phyloP scores from a whole-genome alignment of 2,797 vertebrate genomes.

The Crenuchus spilurus region DNA sequence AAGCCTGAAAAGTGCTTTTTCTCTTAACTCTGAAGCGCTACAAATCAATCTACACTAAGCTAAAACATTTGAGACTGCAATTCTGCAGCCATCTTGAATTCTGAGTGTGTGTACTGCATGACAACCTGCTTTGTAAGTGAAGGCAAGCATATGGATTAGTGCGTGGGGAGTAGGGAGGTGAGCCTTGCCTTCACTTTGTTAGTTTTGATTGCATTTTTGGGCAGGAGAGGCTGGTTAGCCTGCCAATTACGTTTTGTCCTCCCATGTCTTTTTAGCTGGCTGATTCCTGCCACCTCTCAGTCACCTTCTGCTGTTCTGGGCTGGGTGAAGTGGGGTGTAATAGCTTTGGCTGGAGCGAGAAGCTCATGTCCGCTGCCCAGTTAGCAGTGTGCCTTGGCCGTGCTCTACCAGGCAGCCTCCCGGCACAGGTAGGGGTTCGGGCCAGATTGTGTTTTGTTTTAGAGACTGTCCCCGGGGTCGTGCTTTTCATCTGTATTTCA shows the following conservation, averaged over 20 bases:
- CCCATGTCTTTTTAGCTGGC: slow-evolving; percentile 53
- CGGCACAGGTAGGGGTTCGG: slow-evolving; percentile 30
- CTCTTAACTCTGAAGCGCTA: neutral
- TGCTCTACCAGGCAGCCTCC: slow-evolving; percentile 41
- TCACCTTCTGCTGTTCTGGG: slow-evolving; percentile 57
- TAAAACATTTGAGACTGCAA: neutral
- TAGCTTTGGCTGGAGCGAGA: slow-evolving; percentile 46
- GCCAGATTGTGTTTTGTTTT: slow-evolving; percentile 72
- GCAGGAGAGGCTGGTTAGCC: slow-evolving; percentile 33
- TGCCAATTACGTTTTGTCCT: slow-evolving; percentile 59
- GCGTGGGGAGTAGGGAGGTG: slow-evolving; percentile 6
- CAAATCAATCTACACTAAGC: neutral
- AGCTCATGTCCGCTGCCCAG: slow-evolving; percentile 31
- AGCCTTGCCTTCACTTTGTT: slow-evolving; percentile 44
- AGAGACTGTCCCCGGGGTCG: slow-evolving; percentile 63
- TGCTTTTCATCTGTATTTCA: slow-evolving; percentile 49
- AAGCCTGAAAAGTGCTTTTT: neutral
- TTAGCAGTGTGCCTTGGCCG: slow-evolving; percentile 51
- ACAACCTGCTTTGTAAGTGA: neutral
- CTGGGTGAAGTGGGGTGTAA: slow-evolving; percentile 51
- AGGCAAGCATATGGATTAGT: slow-evolving; percentile 23
- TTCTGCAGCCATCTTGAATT: neutral
- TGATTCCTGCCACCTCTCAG: slow-evolving; percentile 55
- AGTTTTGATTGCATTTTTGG: slow-evolving; percentile 47
- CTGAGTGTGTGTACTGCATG: neutral